These are phyloP conservation scores for Drosophila limbata DNA, from an alignment of 2,888 invertebrate species.

Conservation along the genomic window DNA sequence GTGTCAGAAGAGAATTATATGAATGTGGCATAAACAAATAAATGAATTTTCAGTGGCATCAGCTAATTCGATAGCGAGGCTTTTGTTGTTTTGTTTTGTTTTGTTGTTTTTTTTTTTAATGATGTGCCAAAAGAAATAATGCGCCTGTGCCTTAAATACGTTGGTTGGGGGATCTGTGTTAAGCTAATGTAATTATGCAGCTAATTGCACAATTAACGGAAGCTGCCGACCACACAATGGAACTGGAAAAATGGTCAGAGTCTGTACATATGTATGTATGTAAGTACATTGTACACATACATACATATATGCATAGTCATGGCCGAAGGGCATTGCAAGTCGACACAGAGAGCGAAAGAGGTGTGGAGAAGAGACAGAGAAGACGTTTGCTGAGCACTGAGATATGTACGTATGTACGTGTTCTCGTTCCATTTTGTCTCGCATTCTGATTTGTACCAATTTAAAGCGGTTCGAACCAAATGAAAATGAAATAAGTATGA, in stretches of 20 bases:
- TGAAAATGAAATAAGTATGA: conserved; percentile 38
- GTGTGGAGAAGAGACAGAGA: neutral
- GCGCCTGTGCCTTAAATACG: conserved; percentile 8
- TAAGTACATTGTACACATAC: no score
- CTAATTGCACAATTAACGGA: conserved; percentile 68
- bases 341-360: neutral
- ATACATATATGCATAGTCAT: conserved; percentile 25
- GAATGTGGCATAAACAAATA: conserved; percentile 36
- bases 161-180: neutral
- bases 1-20: conserved; percentile 8
- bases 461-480: conserved; percentile 48
- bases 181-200: conserved; percentile 63
- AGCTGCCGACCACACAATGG: conserved; percentile 14
- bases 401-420: no score
- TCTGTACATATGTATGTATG: neutral
- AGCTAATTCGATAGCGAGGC: neutral
- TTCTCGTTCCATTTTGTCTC: neutral
- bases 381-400: neutral
- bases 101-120: conserved; percentile 19
- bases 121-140: conserved; percentile 46
- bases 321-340: conserved; percentile 39
- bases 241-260: neutral
- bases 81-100: conserved; percentile 1
- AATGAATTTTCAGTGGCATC: conserved; percentile 16
- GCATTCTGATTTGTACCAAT: conserved; percentile 43